Evolutionary conservation across 2,888 invertebrate species (phyloP).

Genomic region (Drosophila mimetica): DNA sequence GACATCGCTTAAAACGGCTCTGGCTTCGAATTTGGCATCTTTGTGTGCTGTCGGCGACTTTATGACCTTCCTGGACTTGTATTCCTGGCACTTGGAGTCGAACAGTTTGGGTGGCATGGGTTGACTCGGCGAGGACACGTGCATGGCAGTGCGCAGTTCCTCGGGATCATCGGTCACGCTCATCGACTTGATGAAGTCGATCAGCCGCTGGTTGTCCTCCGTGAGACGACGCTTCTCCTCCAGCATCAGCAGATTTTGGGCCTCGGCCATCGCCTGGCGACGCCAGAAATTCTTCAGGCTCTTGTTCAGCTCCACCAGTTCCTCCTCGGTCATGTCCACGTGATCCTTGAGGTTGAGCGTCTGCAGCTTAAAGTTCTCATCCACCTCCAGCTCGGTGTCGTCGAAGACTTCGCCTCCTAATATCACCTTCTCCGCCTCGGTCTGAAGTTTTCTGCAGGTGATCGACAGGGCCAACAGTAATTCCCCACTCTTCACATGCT

Average conservation of each 20-base stretch:
- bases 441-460: slow-evolving; percentile 81
- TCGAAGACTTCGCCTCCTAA: slow-evolving; percentile 62
- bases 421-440: slow-evolving; percentile 81
- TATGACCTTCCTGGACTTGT: slow-evolving; percentile 11
- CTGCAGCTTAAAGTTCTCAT: slow-evolving; percentile 56
- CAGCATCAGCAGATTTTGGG: slow-evolving; percentile 73
- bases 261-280: slow-evolving; percentile 76
- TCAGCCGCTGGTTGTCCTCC: slow-evolving; percentile 78
- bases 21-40: slow-evolving; percentile 21
- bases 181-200: slow-evolving; percentile 79
- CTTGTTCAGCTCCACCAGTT: slow-evolving; percentile 65
- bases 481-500: slow-evolving; percentile 76
- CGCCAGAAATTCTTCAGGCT: slow-evolving; percentile 80
- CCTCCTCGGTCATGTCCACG: slow-evolving; percentile 74
- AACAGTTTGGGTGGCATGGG: slow-evolving; percentile 49
- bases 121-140: slow-evolving; percentile 33
- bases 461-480: slow-evolving; percentile 74
- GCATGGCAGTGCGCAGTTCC: slow-evolving; percentile 64
- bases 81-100: slow-evolving; percentile 46
- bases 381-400: slow-evolving; percentile 33
- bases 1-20: slow-evolving; percentile 3
- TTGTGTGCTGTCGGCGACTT: slow-evolving; percentile 24
- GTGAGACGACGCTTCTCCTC: slow-evolving; percentile 69
- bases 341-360: slow-evolving; percentile 67
- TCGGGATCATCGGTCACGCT: slow-evolving; percentile 72